Conservation (phyloP, 1,140 invertebrate species). For the Euura saliciscinereae region DNA sequence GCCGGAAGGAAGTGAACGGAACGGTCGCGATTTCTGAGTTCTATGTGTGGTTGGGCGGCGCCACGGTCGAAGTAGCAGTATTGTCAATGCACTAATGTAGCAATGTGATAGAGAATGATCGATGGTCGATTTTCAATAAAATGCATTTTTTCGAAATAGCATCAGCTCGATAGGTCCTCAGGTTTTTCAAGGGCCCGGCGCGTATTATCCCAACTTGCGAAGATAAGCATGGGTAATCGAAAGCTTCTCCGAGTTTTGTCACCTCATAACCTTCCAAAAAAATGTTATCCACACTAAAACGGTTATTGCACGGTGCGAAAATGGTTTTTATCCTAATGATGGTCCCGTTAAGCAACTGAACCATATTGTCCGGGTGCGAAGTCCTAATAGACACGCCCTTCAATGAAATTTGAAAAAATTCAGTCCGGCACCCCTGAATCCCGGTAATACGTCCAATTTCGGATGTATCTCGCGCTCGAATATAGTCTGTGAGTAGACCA, state of each 20-base stretch:
- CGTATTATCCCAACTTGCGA: neutral
- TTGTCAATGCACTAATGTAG: neutral
- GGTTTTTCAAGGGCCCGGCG: neutral
- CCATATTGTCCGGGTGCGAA: neutral
- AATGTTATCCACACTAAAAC: neutral
- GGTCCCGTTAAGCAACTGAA: neutral
- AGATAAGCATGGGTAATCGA: neutral
- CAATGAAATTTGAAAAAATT: neutral
- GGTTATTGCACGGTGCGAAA: neutral
- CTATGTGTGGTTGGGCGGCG: too few species aligned
- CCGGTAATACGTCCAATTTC: neutral
- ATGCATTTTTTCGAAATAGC: slow-evolving; percentile 26
- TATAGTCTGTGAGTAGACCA: neutral
- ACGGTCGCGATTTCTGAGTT: too few species aligned
- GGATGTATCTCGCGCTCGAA: neutral
- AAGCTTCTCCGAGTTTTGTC: neutral
- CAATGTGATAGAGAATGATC: neutral
- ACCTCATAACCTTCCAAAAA: neutral
- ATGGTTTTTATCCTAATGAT: neutral
- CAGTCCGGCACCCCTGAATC: neutral
- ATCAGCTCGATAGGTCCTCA: slow-evolving; percentile 13
- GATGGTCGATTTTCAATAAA: slow-evolving; percentile 6
- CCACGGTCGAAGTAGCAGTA: too few species aligned
- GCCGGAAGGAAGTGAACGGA: too few species aligned
- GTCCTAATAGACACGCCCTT: neutral